Conservation (phyloP, 2,888 invertebrate genomes). For the Nymphalis polychloros region DNA sequence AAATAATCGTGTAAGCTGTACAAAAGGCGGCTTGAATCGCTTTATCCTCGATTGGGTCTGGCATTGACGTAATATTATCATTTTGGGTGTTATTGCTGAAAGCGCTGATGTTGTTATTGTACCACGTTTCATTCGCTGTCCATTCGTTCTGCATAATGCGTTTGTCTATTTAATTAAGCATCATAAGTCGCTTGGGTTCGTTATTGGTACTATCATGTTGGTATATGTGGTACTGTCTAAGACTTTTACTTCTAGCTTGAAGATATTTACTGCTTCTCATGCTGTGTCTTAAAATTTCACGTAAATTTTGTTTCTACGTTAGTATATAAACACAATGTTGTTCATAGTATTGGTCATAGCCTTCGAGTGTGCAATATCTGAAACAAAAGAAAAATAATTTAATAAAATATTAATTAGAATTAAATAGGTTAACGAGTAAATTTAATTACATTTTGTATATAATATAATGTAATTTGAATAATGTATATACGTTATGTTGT, state of each 20-base stretch:
- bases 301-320: neutral
- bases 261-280: conserved; percentile 34
- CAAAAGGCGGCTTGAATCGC: conserved; percentile 88
- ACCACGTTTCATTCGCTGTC: conserved; percentile 52
- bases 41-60: conserved; percentile 84
- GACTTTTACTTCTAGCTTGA: conserved; percentile 37
- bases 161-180: conserved; percentile 60
- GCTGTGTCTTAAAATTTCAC: conserved; percentile 23
- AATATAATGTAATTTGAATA: no score
- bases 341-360: neutral
- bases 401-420: neutral
- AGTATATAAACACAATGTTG: neutral
- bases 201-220: conserved; percentile 59
- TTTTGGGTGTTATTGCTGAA: conserved; percentile 50
- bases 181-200: conserved; percentile 66
- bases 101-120: conserved; percentile 52
- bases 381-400: conserved; percentile 10
- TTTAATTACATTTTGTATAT: neutral
- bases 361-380: conserved; percentile 5
- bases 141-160: conserved; percentile 72
- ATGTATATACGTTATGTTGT: no score
- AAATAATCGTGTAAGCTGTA: conserved; percentile 88
- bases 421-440: neutral
- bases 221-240: conserved; percentile 41
- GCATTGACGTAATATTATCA: conserved; percentile 48